These are phyloP conservation scores for Eupleurogrammus muticus DNA, from an alignment of 2,797 vertebrate genomes.

Conservation along the genomic window DNA sequence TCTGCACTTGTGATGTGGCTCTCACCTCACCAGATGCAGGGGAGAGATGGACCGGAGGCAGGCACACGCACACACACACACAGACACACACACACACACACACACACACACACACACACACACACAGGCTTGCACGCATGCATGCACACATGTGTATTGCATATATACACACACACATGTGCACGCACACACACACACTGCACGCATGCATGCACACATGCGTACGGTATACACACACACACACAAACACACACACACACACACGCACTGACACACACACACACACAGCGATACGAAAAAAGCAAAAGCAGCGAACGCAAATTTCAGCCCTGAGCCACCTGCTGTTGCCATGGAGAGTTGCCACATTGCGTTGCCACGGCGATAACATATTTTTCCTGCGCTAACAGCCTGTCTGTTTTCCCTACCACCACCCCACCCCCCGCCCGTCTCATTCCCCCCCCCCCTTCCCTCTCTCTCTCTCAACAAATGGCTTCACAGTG, in stretches of 20 bases:
- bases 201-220: conserved; percentile 12
- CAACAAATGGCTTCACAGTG: conserved; percentile 90
- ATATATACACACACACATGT: conserved; percentile 1
- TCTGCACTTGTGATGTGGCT: conserved; percentile 62
- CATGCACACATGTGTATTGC: no score
- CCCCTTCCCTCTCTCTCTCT: conserved; percentile 43
- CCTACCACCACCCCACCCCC: conserved; percentile 54
- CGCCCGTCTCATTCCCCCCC: conserved; percentile 28
- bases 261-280: conserved; percentile 7
- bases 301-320: conserved; percentile 64
- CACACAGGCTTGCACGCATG: background rate
- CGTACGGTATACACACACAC: no score
- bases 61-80: conserved; percentile 7
- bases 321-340: conserved; percentile 86
- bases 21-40: conserved; percentile 65
- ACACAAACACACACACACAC: no score
- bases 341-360: conserved; percentile 90
- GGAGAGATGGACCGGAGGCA: conserved; percentile 42
- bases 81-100: background rate
- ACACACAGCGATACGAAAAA: conserved; percentile 53
- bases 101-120: conserved; percentile 10
- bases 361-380: conserved; percentile 89
- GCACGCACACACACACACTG: conserved; percentile 22
- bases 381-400: conserved; percentile 89
- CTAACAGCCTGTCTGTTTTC: conserved; percentile 91